phyloP scores from a whole-genome alignment of 2,113 vertebrate species.

The Perccottus glenii region DNA sequence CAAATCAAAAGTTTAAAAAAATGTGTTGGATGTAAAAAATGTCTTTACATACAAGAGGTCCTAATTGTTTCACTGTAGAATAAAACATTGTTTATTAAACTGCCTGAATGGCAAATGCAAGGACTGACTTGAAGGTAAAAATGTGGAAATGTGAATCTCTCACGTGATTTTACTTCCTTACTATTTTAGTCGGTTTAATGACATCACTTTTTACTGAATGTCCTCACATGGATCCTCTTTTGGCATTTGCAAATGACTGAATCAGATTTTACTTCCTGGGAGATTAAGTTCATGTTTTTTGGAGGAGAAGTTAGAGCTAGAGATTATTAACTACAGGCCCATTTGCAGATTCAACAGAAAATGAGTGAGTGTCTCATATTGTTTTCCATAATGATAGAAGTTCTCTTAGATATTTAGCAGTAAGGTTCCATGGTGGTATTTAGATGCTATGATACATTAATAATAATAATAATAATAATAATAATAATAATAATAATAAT shows the following conservation, averaged over 20 bases:
- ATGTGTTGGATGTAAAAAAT: conserved; percentile 38
- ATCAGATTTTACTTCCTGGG: conserved; percentile 53
- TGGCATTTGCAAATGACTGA: conserved; percentile 47
- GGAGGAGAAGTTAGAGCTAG: conserved; percentile 27
- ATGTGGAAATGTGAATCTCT: conserved; percentile 39
- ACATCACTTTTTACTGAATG: conserved; percentile 45
- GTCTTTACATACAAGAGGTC: neutral
- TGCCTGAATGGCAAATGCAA: neutral
- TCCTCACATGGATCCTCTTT: conserved; percentile 48
- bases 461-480: too few relatives aligned
- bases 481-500: too few relatives aligned
- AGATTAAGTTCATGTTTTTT: conserved; percentile 62
- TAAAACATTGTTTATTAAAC: too few relatives aligned
- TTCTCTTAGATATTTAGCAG: neutral
- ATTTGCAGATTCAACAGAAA: conserved; percentile 15
- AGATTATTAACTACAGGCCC: conserved; percentile 50
- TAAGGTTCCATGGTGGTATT: too few relatives aligned
- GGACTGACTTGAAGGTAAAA: conserved; percentile 31
- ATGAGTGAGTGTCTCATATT: neutral
- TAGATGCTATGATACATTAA: neutral
- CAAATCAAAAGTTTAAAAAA: conserved; percentile 59
- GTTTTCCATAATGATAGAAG: neutral
- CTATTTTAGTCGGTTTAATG: conserved; percentile 40
- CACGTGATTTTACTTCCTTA: conserved; percentile 53
- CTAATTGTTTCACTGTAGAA: neutral